Percentiles rank a stretch among this genome's conserved stretches.
Conservation (phyloP, 2,113 vertebrate species). For the Engystomops pustulosus region DNA sequence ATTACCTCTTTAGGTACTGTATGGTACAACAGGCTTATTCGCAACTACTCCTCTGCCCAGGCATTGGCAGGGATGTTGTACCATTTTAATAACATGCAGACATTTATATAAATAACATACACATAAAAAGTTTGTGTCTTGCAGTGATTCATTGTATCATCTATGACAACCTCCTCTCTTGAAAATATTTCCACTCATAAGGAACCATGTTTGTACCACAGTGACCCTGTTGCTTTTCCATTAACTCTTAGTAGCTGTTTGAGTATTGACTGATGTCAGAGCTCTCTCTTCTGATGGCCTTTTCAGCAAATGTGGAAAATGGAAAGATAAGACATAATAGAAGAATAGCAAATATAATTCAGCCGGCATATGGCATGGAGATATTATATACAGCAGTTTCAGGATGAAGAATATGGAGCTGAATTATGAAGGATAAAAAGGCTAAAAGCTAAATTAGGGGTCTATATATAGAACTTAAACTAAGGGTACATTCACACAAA, state of each 20-base stretch:
- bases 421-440: too few species aligned
- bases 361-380: not conserved
- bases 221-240: not conserved
- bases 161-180: not conserved
- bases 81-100: too few species aligned
- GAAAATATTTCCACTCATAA: not conserved
- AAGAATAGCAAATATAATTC: not conserved
- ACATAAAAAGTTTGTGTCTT: too few species aligned
- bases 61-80: too few species aligned
- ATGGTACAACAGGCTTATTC: too few species aligned
- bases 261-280: not conserved
- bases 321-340: conserved; percentile 11
- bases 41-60: too few species aligned
- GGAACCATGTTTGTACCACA: not conserved
- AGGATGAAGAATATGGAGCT: not conserved
- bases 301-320: conserved; percentile 8
- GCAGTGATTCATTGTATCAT: not conserved
- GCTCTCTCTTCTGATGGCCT: not conserved
- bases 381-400: not conserved
- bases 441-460: not conserved
- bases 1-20: too few species aligned
- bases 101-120: too few species aligned
- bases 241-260: not conserved
- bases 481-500: too few species aligned
- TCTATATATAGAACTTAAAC: not conserved